Evolutionary conservation across 2,113 vertebrate genomes (phyloP).

Genomic region (Epinephelus cyanopodus): DNA sequence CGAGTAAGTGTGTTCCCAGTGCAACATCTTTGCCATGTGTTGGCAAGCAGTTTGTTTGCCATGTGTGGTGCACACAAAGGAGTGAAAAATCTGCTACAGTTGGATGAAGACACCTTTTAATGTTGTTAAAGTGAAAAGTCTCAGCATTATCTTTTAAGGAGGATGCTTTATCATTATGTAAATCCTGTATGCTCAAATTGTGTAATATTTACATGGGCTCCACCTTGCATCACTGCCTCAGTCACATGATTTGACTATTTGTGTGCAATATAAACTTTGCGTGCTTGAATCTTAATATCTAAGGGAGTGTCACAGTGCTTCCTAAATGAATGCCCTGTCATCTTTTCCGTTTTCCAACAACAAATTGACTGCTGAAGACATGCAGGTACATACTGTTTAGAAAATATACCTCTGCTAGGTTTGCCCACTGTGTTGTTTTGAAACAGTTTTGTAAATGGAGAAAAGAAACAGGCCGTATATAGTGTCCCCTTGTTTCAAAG

Average conservation of each 20-base stretch:
- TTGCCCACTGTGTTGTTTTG: neutral
- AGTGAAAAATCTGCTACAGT: neutral
- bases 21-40: neutral
- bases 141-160: no score
- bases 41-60: neutral
- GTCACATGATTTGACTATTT: neutral
- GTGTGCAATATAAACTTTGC: constrained; percentile 1
- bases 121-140: neutral
- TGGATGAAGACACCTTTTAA: neutral
- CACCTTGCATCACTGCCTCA: neutral
- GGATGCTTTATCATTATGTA: neutral
- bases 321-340: neutral
- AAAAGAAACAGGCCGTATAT: neutral
- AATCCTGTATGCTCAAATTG: neutral
- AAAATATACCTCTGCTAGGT: neutral
- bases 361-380: neutral
- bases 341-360: neutral
- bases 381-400: constrained; percentile 5
- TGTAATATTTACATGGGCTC: neutral
- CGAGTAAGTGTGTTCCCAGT: neutral
- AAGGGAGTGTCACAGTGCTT: neutral
- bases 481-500: no score
- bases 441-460: neutral
- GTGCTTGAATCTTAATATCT: neutral
- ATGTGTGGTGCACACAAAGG: neutral